A percentile compares a stretch with the other conserved stretches of the same genome.
These are phyloP conservation scores for Lasioglossum zephyrum DNA, from an alignment of 2,888 invertebrate genomes.

Conservation along the genomic window DNA sequence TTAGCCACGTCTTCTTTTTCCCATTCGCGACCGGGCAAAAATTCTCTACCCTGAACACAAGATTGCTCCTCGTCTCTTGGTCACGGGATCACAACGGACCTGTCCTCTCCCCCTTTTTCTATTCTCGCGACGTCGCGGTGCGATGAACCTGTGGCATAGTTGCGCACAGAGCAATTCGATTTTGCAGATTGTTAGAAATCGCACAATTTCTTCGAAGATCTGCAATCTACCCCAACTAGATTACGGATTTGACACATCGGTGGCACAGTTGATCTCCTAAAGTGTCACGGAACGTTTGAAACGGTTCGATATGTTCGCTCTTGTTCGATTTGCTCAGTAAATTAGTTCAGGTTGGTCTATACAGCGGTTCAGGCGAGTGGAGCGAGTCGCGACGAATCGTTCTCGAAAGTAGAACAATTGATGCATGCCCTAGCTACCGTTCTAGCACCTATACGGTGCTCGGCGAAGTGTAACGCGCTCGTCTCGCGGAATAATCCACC, in stretches of 20 bases:
- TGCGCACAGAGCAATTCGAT: not conserved
- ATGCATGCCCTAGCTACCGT: not conserved
- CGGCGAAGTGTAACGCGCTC: constrained; percentile 1
- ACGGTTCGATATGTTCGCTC: not conserved
- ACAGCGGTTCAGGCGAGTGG: not conserved
- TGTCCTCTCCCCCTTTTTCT: not conserved
- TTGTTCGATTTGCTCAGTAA: not conserved
- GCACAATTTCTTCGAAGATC: no score
- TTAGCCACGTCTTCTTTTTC: not conserved
- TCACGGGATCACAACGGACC: not conserved
- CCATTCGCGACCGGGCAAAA: not conserved
- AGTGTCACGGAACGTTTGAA: not conserved
- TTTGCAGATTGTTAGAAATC: not conserved
- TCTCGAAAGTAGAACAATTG: not conserved
- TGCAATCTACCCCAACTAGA: not conserved
- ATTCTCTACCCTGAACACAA: not conserved
- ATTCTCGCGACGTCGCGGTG: constrained; percentile 64
- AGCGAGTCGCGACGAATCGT: not conserved
- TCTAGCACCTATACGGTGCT: not conserved
- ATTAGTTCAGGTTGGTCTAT: not conserved
- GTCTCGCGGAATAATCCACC: constrained; percentile 13
- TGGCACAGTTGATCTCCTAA: not conserved
- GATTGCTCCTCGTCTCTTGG: not conserved
- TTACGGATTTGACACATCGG: not conserved
- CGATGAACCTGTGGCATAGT: constrained; percentile 66